Base-by-base conservation (phyloP, 2,113 vertebrate species). In the Pelvicachromis taeniatus region DNA sequence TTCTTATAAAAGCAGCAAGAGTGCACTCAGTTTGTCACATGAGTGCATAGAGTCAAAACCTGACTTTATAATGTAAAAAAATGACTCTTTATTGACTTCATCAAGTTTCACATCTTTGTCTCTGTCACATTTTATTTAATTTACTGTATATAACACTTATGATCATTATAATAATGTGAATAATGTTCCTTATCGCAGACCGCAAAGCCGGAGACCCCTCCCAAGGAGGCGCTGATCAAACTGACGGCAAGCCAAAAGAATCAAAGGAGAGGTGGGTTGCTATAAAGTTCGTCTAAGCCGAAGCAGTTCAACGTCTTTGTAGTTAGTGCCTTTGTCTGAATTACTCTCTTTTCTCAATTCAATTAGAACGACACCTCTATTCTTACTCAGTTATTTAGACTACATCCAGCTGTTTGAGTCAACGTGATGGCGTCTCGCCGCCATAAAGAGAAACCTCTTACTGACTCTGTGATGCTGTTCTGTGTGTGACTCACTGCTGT, bases 191-290 rank as follows among this genome's bases (percentile, higher is more conserved):
- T 11, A 11, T 89, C 65, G 55, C 90, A 97, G 96, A 96, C 79
- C 94, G 91, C 19, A 96, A 93, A 92, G 93, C 93, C 1, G 94
- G 91, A 77, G 96, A 97, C 80, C 83, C 92, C 3, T 90, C 91
- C 40, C 94, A 94, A 70, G 86, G 88, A 31, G 92, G 92, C 53
- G 83, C 58, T 2, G 96, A 96, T 48, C 96, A 92, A 89, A 89
- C 88, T 4, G 96, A 96, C 19, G 75, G 90, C 56, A 96, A 91
- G 75, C 73, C 92, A 33, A 96, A 23, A 82, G 95, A 96, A 81
- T 75, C 87, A 33, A 95, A 95, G 78, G 95, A 96, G 6, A 95
- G 96, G 96, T 96, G 91, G 90, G 94, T 90, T 86, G 58, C 85
- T 54, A 12, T 21, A 56, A 23, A 17, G 78, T 16, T 4, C 53